Conservation (phyloP, 2,797 vertebrate genomes). For the Smutsia temminckii region DNA sequence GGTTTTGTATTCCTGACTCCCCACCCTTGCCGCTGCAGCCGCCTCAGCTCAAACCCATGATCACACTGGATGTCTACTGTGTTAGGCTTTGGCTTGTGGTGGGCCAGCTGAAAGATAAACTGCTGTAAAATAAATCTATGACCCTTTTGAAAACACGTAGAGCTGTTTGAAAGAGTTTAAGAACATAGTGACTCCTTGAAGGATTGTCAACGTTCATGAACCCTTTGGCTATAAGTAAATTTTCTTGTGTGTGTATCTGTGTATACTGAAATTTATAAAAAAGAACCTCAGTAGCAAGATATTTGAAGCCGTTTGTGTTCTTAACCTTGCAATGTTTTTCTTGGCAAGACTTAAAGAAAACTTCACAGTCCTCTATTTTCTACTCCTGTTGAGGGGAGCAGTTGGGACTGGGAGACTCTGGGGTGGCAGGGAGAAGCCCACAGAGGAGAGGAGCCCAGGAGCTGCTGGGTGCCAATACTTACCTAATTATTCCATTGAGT, state of each 20-base stretch:
- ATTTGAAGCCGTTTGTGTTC: slow-evolving; percentile 58
- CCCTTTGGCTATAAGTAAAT: slow-evolving; percentile 37
- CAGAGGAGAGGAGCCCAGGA: neutral
- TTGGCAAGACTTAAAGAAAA: slow-evolving; percentile 70
- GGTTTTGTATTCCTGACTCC: neutral
- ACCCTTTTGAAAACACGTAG: slow-evolving; percentile 55
- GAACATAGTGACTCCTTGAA: slow-evolving; percentile 23
- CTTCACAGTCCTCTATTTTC: slow-evolving; percentile 29
- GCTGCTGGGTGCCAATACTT: neutral
- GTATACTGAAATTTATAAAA: neutral
- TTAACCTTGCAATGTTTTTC: slow-evolving; percentile 69
- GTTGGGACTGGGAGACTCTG: neutral
- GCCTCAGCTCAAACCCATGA: neutral
- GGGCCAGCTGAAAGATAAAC: slow-evolving; percentile 46
- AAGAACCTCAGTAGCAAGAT: slow-evolving; percentile 54
- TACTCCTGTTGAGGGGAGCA: slow-evolving; percentile 19
- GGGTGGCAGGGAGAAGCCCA: neutral
- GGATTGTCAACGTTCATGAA: slow-evolving; percentile 54
- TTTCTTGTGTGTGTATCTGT: neutral
- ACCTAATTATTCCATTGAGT: neutral
- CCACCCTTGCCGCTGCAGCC: neutral
- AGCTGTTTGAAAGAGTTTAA: slow-evolving; percentile 58
- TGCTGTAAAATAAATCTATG: slow-evolving; percentile 53
- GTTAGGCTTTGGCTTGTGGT: slow-evolving; percentile 24
- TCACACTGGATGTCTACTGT: neutral